Evolutionary conservation across 1,140 invertebrate species (phyloP).

Genomic region (Whitmania pigra): DNA sequence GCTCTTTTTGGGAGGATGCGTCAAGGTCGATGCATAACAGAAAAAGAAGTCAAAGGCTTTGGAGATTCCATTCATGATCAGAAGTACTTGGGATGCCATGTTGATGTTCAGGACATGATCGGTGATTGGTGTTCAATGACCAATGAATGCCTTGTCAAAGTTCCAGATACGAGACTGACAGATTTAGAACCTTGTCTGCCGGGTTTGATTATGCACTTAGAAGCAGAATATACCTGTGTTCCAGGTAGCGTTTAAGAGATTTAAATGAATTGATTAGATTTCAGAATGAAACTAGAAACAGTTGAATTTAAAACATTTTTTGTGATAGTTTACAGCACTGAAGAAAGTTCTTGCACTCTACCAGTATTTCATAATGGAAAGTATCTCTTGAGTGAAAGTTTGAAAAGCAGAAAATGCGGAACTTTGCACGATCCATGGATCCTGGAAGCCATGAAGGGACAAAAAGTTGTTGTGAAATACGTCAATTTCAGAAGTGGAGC

Average conservation of each 20-base stretch:
- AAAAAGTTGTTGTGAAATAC: background rate
- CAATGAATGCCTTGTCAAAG: background rate
- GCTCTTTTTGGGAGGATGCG: constrained; percentile 8
- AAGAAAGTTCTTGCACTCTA: too few species aligned
- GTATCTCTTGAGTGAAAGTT: too few species aligned
- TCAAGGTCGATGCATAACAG: constrained; percentile 6
- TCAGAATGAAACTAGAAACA: too few species aligned
- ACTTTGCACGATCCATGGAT: background rate
- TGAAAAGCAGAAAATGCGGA: background rate
- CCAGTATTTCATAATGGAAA: too few species aligned
- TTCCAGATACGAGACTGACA: background rate
- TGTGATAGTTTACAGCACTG: too few species aligned
- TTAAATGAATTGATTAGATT: too few species aligned
- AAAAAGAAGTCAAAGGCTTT: background rate
- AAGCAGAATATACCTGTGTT: background rate
- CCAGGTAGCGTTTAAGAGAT: background rate
- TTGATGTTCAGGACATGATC: background rate
- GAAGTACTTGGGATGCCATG: background rate
- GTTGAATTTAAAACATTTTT: too few species aligned
- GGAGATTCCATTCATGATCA: background rate
- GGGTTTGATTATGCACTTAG: background rate
- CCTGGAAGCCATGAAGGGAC: background rate
- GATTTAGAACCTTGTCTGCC: background rate
- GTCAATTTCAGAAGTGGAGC: background rate
- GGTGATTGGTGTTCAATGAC: background rate